Conservation (phyloP, 1,140 invertebrate genomes). For the Oppia nitens region DNA sequence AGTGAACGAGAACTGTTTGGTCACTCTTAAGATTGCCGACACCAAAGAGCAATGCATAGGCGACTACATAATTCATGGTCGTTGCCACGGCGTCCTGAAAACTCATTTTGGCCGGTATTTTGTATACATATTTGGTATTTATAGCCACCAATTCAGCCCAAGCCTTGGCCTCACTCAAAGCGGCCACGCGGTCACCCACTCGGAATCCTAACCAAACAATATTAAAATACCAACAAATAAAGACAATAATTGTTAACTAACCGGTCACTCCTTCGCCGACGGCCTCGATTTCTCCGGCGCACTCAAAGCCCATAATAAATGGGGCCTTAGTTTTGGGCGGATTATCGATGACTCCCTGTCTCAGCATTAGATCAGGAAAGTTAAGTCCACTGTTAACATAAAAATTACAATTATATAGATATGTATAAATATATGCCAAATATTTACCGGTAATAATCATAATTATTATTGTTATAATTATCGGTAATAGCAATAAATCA, state of each 20-base stretch:
- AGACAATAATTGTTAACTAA: conserved; percentile 11
- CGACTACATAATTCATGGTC: conserved; percentile 68
- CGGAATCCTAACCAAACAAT: conserved; percentile 26
- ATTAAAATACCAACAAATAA: conserved; percentile 1
- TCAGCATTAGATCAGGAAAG: conserved; percentile 54
- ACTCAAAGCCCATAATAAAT: conserved; percentile 70
- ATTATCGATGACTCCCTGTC: conserved; percentile 64
- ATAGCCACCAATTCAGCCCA: conserved; percentile 69
- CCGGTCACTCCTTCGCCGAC: conserved; percentile 62
- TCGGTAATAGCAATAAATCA: no score
- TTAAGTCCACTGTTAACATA: conserved; percentile 30
- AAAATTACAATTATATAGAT: no score
- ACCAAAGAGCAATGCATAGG: conserved; percentile 68
- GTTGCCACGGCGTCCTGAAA: conserved; percentile 53
- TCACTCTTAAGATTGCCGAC: conserved; percentile 53
- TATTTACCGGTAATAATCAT: no score
- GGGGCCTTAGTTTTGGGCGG: conserved; percentile 52
- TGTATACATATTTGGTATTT: conserved; percentile 55
- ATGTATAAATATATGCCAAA: no score
- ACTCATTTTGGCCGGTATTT: conserved; percentile 53
- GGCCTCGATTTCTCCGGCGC: conserved; percentile 61
- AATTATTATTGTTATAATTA: no score
- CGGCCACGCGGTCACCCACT: conserved; percentile 70
- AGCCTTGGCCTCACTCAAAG: conserved; percentile 58
- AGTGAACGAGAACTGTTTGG: conserved; percentile 64